Evolutionary conservation across 2,888 invertebrate genomes (phyloP), one percentile per base, ranked within the genome.

Genomic region (Papilio demoleus): DNA sequence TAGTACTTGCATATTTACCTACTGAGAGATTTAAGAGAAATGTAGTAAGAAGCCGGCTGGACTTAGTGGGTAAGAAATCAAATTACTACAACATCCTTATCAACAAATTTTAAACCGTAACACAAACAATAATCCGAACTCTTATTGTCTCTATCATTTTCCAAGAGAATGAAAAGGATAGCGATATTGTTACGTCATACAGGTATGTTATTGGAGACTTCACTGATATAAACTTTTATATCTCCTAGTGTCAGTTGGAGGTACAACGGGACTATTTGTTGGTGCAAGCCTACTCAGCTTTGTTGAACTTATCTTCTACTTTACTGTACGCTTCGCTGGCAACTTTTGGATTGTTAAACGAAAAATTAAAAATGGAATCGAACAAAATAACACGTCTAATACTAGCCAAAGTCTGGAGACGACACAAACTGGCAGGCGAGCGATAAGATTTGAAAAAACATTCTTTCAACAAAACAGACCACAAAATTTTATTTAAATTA

Each of bases 261-360:
- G 95, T 45, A 94, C 95, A 3, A 93, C 94, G 0, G 94, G 94
- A 0, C 87, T 95, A 0, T 95, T 95, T 78, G 93, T 95, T 14
- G 95, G 95, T 12, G 95, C 95, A 11, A 95, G 95, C 78, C 77
- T 95, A n/a, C 85, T 95, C 0, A 95, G 95, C 77, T 94, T 95
- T 75, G 93, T 94, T 2, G 95, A 95, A 78, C 88, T 95, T 0
- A 83, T 95, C 65, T 94, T 95, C 78, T 95, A 93, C 76, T 93
- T 94, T 74, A 93, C 94, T 0, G 75, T 94, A 53, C 92, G 94
- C 19, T 92, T 93, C 60, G 86, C 84, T 60, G 86, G 82, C 71
- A 90, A 91, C 70, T 60, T 88, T 47, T 80, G 81, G 72, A 83
- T 86, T 72, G 81, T 81, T 22, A 81, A 77, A 50, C 75, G 74